Base-by-base conservation (phyloP, 2,113 vertebrate genomes). In the Maccullochella peelii region DNA sequence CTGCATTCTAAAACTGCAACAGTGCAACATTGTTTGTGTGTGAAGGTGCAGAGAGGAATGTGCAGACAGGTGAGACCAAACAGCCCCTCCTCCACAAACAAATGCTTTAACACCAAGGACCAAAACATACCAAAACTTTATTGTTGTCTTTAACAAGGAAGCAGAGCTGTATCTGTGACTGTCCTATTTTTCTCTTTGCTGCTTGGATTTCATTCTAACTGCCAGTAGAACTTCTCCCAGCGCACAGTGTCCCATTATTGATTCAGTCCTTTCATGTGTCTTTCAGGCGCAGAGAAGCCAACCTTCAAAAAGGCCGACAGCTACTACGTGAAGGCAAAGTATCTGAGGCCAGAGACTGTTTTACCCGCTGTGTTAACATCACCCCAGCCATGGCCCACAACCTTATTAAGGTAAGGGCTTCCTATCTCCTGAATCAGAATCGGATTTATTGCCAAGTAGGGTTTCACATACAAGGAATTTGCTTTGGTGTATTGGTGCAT, bases 291-390 rank as follows among this genome's bases (percentile, higher is more conserved):
- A 95, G 98, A 72, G 96, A 98, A 84, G 75, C 94, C 40, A 99
- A 92, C 85, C 95, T 99, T 79, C 96, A 97, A 77, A 98, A 96
- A 63, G 98, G 98, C 54, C 96, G 97, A 47, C 96, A 98, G 86
- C 94, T 98, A 23, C 95, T 99, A 27, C 95, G 97, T 5, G 98
- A 99, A 82, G 98, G 98, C 23, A 99, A 96, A 72, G 11, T 97
- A 67, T 94, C 97, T 0, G 97, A 98, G 89, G 98, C 98, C 71
- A 95, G 97, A 86, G 98, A 99, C 0, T 99, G 97, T 85, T 99
- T 99, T 61, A 95, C 95, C 2, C 97, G 97, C 33, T 97, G 95
- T 38, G 52, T 99, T 58, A 98, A 97, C 61, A 87, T 99, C 91
- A 99, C 97, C 0, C 97, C 97, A 0, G 74, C 93, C 40, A 99